A percentile compares a stretch with the other conserved stretches of the same genome.
These are phyloP conservation scores for Micromys minutus DNA, from an alignment of 2,113 vertebrate species.

Conservation along the genomic window DNA sequence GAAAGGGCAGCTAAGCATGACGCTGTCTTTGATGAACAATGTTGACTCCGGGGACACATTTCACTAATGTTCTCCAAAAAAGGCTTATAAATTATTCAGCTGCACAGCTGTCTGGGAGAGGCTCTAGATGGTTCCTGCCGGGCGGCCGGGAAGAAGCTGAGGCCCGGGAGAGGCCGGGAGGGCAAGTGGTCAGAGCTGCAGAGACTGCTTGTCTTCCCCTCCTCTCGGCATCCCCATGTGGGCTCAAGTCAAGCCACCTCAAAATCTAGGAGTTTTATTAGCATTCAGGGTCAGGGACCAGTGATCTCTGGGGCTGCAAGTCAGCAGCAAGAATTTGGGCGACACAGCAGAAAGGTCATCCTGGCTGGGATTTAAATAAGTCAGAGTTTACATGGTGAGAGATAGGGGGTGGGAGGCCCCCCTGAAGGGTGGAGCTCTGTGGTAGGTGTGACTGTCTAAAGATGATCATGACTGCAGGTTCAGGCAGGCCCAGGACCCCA, in stretches of 20 bases:
- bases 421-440: not conserved
- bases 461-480: not conserved
- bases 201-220: not conserved
- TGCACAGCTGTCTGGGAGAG: conserved; percentile 55
- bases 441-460: not conserved
- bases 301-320: not conserved
- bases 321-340: not conserved
- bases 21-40: conserved; percentile 72
- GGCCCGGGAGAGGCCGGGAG: not conserved
- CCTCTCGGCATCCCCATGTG: not conserved
- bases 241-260: not conserved
- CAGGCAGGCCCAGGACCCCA: not conserved
- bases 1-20: conserved; percentile 64
- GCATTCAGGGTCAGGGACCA: accelerated
- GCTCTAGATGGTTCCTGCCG: conserved; percentile 9
- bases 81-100: conserved; percentile 78
- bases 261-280: accelerated
- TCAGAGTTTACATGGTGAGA: not conserved
- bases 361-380: not conserved
- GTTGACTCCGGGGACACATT: conserved; percentile 68
- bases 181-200: not conserved
- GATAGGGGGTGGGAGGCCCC: not conserved
- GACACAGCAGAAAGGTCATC: not conserved
- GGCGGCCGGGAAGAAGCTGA: not conserved
- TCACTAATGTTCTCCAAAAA: conserved; percentile 48